Evolutionary conservation across 30 jellyfish, hydroid and myxozoan species (phyloP).

Genomic region (Pelagia noctiluca): DNA sequence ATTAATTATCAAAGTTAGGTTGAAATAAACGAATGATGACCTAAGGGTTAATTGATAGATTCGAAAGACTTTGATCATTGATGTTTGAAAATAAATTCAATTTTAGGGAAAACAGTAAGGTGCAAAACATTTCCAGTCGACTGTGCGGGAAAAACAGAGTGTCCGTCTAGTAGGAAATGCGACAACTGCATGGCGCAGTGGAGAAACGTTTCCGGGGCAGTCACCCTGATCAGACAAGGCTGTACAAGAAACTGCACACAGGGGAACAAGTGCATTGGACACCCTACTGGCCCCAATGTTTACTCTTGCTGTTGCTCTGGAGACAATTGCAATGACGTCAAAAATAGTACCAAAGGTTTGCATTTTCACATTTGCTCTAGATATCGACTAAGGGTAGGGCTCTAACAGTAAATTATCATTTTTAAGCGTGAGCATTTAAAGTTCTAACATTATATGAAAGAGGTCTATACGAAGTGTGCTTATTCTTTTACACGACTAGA

Average conservation of each 20-base stretch:
- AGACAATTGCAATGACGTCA: slow-evolving; percentile 48
- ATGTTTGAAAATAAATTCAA: too few species aligned
- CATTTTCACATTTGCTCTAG: too few species aligned
- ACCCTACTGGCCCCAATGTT: neutral
- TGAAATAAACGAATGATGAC: too few species aligned
- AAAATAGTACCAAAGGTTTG: slow-evolving; percentile 21
- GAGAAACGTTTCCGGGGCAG: slow-evolving; percentile 16
- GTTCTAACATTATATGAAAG: too few species aligned
- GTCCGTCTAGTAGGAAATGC: slow-evolving; percentile 23
- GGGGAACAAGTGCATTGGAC: slow-evolving; percentile 47
- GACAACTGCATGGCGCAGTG: slow-evolving; percentile 52
- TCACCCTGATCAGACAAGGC: slow-evolving; percentile 36
- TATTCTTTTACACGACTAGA: too few species aligned
- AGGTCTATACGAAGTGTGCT: too few species aligned
- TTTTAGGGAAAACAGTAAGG: slow-evolving; percentile 21
- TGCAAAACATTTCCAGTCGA: slow-evolving; percentile 7
- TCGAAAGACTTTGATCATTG: too few species aligned
- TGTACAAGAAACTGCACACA: slow-evolving; percentile 44
- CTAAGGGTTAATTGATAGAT: too few species aligned
- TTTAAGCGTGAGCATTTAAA: neutral
- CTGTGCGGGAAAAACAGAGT: slow-evolving; percentile 12
- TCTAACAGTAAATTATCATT: too few species aligned
- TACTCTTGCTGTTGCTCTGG: slow-evolving; percentile 61
- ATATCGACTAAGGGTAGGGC: too few species aligned
- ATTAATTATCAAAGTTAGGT: too few species aligned